Base-by-base conservation (phyloP, 1,140 invertebrate genomes). In the Myzus persicae region DNA sequence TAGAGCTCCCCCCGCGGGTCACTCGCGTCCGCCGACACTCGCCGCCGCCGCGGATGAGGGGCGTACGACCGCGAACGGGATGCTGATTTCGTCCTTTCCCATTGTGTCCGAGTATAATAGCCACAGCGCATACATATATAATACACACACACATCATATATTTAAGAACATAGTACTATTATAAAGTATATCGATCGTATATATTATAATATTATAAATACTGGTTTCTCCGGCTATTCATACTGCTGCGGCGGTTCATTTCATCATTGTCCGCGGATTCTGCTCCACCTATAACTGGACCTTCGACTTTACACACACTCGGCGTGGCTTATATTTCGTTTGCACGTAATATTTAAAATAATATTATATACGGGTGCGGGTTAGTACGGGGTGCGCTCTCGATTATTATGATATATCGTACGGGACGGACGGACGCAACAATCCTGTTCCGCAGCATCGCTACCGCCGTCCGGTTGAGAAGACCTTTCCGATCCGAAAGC, bases 31-130 rank as follows among this genome's bases (percentile, higher is more conserved):
- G 59, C 31, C 31, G 59, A 31, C 31, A 48, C 46, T 48, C 14
- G 26, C 26, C 31, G 11, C 59, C 59, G 24, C 59, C 31, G 59
- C 59, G 59, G 59, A 76, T n/a, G 59, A 76, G n/a, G 59, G 59
- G 59, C 59, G 59, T 76, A n/a, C 59, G 59, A 76, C 59, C 59
- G 59, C 59, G 59, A 76, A 76, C 59, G 59, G 59, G 59, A 76
- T 76, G 59, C 59, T 76, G 59, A 76, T 76, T 76, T 76, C 59
- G 59, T 76, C n/a, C 31, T 76, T 76, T n/a, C 59, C n/a, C 59
- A 76, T 76, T 76, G 59, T 76, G 59, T 18, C 59, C n/a, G 59
- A 76, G n/a, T n/a, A 76, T n/a, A 76, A 76, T 76, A 76, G 59
- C 31, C 59, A 8, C 54, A 26, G 8, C 54, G 4, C 59, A n/a